phyloP scores from a whole-genome alignment of 2,888 invertebrate genomes.

The Pocota personata region DNA sequence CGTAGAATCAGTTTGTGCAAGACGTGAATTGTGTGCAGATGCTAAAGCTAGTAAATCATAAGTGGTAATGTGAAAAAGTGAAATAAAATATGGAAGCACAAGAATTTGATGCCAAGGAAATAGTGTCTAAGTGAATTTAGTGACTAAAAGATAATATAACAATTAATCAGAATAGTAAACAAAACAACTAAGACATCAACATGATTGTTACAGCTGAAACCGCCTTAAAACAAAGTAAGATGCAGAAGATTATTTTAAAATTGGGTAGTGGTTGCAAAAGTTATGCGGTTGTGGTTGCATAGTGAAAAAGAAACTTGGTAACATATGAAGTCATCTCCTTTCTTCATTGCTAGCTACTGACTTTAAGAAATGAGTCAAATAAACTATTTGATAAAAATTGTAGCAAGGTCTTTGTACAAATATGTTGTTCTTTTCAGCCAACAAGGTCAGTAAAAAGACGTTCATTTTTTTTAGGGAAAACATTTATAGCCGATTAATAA shows the following conservation, averaged over 20 bases:
- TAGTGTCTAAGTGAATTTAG: neutral
- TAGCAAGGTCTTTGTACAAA: no score
- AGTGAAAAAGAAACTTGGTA: no score
- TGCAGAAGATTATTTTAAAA: neutral
- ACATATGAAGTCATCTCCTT: no score
- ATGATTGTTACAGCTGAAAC: slow-evolving; percentile 14
- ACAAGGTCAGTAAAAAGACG: no score
- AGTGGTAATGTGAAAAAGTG: slow-evolving; percentile 41
- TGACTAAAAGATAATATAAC: neutral
- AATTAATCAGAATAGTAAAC: neutral
- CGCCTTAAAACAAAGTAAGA: slow-evolving; percentile 17
- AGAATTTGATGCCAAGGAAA: neutral
- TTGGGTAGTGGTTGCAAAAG: no score
- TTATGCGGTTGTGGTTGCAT: no score
- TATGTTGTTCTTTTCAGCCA: no score
- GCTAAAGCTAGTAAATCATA: slow-evolving; percentile 6
- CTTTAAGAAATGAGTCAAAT: no score
- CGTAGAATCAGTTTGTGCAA: slow-evolving; percentile 57
- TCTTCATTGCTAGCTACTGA: no score
- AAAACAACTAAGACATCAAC: neutral
- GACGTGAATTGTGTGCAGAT: slow-evolving; percentile 59
- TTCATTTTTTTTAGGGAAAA: neutral
- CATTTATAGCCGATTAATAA: neutral
- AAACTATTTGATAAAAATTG: no score
- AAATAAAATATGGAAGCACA: slow-evolving; percentile 48